A percentile compares a stretch with the other conserved stretches of the same genome.
These are phyloP conservation scores for Metacarcinus magister DNA, from an alignment of 2,888 invertebrate species.

Conservation along the genomic window DNA sequence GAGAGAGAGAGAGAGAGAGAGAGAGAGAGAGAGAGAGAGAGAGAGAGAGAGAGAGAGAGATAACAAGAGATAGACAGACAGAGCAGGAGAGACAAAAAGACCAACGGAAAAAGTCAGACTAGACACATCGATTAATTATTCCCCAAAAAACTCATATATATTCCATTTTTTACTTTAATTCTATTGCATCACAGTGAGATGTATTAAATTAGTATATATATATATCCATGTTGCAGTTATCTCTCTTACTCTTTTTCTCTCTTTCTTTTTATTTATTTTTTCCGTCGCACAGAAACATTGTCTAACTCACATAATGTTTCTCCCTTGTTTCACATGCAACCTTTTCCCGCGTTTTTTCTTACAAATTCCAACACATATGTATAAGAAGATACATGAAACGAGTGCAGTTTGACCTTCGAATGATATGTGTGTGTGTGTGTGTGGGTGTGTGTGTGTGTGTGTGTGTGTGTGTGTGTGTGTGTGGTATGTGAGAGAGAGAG, in stretches of 20 bases:
- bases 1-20: neutral
- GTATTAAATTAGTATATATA: neutral
- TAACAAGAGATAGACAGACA: neutral
- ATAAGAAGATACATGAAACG: neutral
- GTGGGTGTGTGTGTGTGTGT: neutral
- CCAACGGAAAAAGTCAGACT: neutral
- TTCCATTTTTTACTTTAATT: neutral
- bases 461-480: neutral
- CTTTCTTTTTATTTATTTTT: neutral
- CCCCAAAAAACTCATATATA: neutral
- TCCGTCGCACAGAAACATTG: neutral
- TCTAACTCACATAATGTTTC: neutral
- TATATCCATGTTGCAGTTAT: neutral
- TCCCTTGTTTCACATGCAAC: neutral
- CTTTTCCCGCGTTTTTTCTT: neutral
- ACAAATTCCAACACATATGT: neutral
- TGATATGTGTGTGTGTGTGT: neutral
- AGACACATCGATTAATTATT: neutral
- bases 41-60: neutral
- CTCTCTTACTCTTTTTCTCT: neutral
- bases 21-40: conserved; percentile 26
- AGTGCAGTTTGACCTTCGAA: neutral
- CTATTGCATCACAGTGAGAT: neutral
- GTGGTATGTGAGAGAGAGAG: neutral
- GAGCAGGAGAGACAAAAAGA: neutral